Evolutionary conservation across 2,888 invertebrate species (phyloP).

Genomic region (Timandra comae): DNA sequence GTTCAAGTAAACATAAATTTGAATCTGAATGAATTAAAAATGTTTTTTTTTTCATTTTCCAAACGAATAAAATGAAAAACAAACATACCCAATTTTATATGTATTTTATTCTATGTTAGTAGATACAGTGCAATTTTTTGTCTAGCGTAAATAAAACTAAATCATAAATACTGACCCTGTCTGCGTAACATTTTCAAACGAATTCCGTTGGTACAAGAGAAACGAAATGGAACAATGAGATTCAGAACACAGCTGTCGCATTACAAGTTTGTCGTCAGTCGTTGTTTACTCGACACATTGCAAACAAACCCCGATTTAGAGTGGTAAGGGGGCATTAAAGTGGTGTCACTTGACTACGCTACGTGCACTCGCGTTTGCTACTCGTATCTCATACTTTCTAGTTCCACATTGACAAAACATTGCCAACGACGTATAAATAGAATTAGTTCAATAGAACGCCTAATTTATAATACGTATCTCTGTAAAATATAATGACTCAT

Average conservation of each 20-base stretch:
- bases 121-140: no score
- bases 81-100: no score
- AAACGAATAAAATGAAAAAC: no score
- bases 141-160: no score
- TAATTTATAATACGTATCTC: conserved; percentile 10
- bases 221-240: conserved; percentile 46
- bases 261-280: conserved; percentile 35
- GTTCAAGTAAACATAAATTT: no score
- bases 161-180: conserved; percentile 42
- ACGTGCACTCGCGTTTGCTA: conserved; percentile 1
- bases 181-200: conserved; percentile 36
- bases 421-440: conserved; percentile 19
- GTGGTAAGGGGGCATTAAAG: conserved; percentile 9
- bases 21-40: no score
- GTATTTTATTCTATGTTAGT: no score
- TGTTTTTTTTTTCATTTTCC: no score
- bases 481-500: conserved; percentile 11
- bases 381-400: not conserved
- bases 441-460: conserved; percentile 13
- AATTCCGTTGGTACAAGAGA: conserved; percentile 37
- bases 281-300: conserved; percentile 37
- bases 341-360: conserved; percentile 3
- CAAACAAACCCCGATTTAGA: conserved; percentile 25
- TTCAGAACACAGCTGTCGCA: conserved; percentile 46
- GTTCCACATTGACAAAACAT: not conserved